A percentile compares a stretch with the other conserved stretches of the same genome.
Evolutionary conservation across 2,113 vertebrate species (phyloP).

Genomic region (Actinemys pallida): DNA sequence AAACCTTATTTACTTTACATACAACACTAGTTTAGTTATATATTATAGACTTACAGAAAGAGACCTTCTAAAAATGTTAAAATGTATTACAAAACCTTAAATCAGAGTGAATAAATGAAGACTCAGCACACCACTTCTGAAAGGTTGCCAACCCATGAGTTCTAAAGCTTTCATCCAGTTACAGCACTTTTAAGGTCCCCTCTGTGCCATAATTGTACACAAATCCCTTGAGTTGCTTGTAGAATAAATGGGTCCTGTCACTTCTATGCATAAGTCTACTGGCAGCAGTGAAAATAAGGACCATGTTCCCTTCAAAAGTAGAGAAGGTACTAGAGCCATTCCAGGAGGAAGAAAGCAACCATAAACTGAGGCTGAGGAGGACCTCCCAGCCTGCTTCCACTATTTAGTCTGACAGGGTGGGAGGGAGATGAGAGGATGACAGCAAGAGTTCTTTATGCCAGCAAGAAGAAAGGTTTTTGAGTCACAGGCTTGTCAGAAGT

Average conservation of each 20-base stretch:
- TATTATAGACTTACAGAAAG: too few species aligned
- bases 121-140: too few species aligned
- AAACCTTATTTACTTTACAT: too few species aligned
- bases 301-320: not conserved
- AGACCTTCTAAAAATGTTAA: too few species aligned
- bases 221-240: not conserved
- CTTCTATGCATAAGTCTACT: not conserved
- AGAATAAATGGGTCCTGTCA: not conserved
- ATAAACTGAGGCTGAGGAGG: not conserved
- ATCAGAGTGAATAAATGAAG: too few species aligned
- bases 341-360: not conserved
- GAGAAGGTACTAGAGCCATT: not conserved
- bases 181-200: not conserved
- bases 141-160: not conserved
- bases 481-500: not conserved
- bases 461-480: not conserved
- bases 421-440: too few species aligned
- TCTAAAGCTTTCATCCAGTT: conserved; percentile 2
- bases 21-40: too few species aligned
- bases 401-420: not conserved
- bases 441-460: not conserved
- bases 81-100: too few species aligned
- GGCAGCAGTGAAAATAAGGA: not conserved
- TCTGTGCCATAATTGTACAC: not conserved
- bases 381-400: not conserved